Evolutionary conservation across 2,888 invertebrate species (phyloP).

Genomic region (Melolontha melolontha): DNA sequence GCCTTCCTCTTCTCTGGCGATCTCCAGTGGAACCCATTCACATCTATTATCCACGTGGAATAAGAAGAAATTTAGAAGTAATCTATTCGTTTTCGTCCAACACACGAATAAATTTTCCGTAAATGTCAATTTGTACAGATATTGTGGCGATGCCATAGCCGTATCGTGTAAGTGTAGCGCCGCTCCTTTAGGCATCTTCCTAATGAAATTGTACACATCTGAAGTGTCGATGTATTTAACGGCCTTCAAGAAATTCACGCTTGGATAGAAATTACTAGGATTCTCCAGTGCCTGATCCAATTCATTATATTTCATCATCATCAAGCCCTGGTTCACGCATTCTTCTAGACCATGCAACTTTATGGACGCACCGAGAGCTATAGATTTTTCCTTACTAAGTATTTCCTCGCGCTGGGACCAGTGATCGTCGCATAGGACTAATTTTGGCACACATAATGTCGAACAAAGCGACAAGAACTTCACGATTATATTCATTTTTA

Average conservation of each 20-base stretch:
- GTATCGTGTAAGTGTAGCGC: constrained; percentile 78
- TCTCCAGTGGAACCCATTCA: constrained; percentile 67
- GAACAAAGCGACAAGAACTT: too few relatives aligned
- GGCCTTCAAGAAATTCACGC: constrained; percentile 68
- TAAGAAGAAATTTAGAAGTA: constrained; percentile 58
- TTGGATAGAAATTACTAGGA: constrained; percentile 52
- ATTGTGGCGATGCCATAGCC: constrained; percentile 73
- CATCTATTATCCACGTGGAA: constrained; percentile 44
- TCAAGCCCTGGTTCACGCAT: constrained; percentile 46
- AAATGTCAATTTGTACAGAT: constrained; percentile 69
- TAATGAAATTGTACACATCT: constrained; percentile 73
- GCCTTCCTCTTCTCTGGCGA: constrained; percentile 58
- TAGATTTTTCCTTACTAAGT: constrained; percentile 40
- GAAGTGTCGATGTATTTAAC: constrained; percentile 71
- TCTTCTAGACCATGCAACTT: constrained; percentile 46
- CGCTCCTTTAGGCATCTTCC: constrained; percentile 78
- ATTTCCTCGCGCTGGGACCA: constrained; percentile 12
- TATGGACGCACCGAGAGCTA: constrained; percentile 45
- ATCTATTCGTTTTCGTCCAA: constrained; percentile 50
- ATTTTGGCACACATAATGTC: too few relatives aligned
- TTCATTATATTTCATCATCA: constrained; percentile 44
- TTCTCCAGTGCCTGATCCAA: constrained; percentile 14
- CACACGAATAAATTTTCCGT: constrained; percentile 71
- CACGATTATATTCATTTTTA: too few relatives aligned
- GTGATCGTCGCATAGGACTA: background rate